These are phyloP conservation scores for Lycopodina hypogea DNA, from an alignment of 37 sponge, comb jelly and placozoan species.

Conservation along the genomic window DNA sequence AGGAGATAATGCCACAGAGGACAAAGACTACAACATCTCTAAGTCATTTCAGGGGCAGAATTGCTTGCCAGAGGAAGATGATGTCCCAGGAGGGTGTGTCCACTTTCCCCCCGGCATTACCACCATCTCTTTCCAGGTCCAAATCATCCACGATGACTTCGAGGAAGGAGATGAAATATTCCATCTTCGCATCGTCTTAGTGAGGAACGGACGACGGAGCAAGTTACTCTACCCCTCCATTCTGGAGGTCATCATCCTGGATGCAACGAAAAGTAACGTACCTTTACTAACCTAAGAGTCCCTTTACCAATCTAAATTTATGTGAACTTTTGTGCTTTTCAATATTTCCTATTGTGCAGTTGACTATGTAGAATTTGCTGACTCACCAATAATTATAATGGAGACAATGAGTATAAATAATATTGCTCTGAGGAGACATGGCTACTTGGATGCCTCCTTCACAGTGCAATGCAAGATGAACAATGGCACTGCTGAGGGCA, in stretches of 20 bases:
- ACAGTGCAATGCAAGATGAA: constrained; percentile 11
- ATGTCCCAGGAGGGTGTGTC: constrained; percentile 15
- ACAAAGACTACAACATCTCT: constrained; percentile 1
- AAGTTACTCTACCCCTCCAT: not conserved
- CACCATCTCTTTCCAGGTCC: not conserved
- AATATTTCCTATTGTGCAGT: constrained; percentile 4
- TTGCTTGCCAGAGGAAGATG: not conserved
- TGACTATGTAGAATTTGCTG: constrained; percentile 7
- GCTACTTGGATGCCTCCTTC: not conserved
- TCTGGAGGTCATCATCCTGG: constrained; percentile 37
- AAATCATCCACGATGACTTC: constrained; percentile 4
- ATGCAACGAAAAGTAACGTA: constrained; percentile 21
- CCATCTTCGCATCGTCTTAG: constrained; percentile 1
- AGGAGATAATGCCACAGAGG: constrained; percentile 9
- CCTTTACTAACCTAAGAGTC: too few relatives aligned
- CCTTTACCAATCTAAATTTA: not conserved
- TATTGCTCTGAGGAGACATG: constrained; percentile 11
- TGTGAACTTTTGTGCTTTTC: not conserved
- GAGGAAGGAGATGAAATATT: constrained; percentile 37
- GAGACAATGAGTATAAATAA: not conserved
- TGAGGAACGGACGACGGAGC: not conserved
- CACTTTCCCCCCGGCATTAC: constrained; percentile 4
- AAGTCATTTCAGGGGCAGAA: too few relatives aligned
- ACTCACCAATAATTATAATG: not conserved
- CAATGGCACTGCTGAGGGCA: not conserved